Conservation (phyloP, 2,113 vertebrate genomes). For the Paedocypris sp. region DNA sequence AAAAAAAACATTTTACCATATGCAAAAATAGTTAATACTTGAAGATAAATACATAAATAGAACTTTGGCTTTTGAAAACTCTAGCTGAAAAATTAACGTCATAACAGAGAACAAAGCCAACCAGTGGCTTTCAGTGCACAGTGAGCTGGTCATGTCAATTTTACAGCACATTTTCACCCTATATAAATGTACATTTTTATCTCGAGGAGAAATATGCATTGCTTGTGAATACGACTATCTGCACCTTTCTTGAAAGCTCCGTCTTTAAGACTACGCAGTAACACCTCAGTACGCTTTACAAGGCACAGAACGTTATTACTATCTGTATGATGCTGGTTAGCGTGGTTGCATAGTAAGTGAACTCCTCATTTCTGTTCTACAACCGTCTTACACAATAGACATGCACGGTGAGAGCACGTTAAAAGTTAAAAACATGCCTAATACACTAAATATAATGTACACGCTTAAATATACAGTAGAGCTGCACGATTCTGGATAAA, state of each 20-base stretch:
- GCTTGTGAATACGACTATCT: slow-evolving; percentile 30
- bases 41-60: slow-evolving; percentile 80
- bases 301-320: slow-evolving; percentile 38
- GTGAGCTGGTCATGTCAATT: slow-evolving; percentile 64
- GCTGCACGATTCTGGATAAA: too few species aligned
- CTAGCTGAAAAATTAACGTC: slow-evolving; percentile 82
- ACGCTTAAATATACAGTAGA: too few species aligned
- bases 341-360: slow-evolving; percentile 34
- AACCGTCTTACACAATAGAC: not conserved
- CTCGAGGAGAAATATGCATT: slow-evolving; percentile 34
- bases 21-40: slow-evolving; percentile 82
- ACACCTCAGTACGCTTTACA: too few species aligned
- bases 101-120: slow-evolving; percentile 66
- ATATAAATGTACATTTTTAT: not conserved
- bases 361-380: not conserved
- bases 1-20: slow-evolving; percentile 42
- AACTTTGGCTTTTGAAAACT: slow-evolving; percentile 89
- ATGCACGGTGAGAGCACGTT: slow-evolving; percentile 11
- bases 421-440: slow-evolving; percentile 7
- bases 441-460: not conserved
- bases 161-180: too few species aligned
- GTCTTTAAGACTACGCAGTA: too few species aligned
- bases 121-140: slow-evolving; percentile 70
- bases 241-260: not conserved
- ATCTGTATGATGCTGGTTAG: slow-evolving; percentile 31